Evolutionary conservation across 2,888 invertebrate genomes (phyloP).

Genomic region (Lottia scabra): DNA sequence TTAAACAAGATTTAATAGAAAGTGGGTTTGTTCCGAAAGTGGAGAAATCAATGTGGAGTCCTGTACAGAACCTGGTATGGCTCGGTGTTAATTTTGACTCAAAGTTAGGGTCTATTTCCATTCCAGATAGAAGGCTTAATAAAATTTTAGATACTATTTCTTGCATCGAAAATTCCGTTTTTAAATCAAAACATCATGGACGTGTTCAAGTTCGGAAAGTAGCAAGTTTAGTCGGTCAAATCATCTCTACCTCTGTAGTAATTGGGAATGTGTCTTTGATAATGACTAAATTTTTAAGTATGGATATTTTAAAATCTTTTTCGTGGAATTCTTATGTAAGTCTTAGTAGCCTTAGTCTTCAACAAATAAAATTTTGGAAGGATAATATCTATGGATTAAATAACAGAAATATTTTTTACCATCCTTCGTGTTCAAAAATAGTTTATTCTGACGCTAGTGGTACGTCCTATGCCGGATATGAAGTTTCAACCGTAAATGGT

Average conservation of each 20-base stretch:
- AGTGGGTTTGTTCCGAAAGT: too few species aligned
- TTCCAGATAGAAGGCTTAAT: too few species aligned
- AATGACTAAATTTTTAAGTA: slow-evolving; percentile 23
- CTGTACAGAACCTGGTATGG: too few species aligned
- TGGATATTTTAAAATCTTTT: slow-evolving; percentile 13
- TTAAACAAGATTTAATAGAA: too few species aligned
- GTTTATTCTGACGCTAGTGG: slow-evolving; percentile 20
- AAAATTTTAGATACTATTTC: too few species aligned
- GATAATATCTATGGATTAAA: slow-evolving; percentile 13
- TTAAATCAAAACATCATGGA: too few species aligned
- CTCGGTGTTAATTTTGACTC: too few species aligned
- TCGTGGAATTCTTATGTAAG: slow-evolving; percentile 20
- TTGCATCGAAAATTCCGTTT: too few species aligned
- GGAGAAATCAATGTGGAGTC: too few species aligned
- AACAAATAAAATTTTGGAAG: slow-evolving; percentile 20
- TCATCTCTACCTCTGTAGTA: slow-evolving; percentile 28
- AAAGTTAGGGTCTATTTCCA: too few species aligned
- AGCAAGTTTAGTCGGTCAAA: too few species aligned
- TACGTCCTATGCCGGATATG: not conserved
- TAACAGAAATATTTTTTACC: slow-evolving; percentile 14
- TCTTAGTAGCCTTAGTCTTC: slow-evolving; percentile 12
- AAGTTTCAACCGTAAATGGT: not conserved
- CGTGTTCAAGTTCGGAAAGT: too few species aligned
- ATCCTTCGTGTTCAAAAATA: slow-evolving; percentile 17
- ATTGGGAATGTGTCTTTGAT: slow-evolving; percentile 25